phyloP scores from a whole-genome alignment of 2,888 invertebrate genomes.

The Ceriagrion tenellum region DNA sequence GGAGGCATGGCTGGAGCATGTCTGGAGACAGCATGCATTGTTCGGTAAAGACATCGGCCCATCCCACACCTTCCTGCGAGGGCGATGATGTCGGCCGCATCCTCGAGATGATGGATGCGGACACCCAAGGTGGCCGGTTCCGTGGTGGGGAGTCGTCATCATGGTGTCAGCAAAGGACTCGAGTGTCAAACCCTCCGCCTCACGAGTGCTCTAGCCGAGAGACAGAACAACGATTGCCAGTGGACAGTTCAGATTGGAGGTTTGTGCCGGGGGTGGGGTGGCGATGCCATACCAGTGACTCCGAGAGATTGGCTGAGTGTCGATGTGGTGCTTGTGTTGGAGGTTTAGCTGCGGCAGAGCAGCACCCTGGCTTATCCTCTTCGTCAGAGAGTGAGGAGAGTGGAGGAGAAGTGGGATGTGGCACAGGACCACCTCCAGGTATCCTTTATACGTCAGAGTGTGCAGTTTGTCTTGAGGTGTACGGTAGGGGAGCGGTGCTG shows the following conservation, averaged over 20 bases:
- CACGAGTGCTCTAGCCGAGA: neutral
- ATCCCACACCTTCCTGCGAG: neutral
- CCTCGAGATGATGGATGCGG: conserved; percentile 71
- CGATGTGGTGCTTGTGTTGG: neutral
- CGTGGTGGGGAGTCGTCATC: neutral
- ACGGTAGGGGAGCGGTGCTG: conserved; percentile 75
- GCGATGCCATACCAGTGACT: neutral
- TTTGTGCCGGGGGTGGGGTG: neutral
- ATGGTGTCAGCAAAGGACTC: conserved; percentile 35
- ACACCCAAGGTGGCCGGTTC: conserved; percentile 66
- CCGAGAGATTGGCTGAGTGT: neutral
- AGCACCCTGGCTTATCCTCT: neutral
- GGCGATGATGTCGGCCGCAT: conserved; percentile 68
- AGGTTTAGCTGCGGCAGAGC: neutral
- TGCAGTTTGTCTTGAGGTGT: conserved; percentile 79
- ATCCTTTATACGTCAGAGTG: conserved; percentile 77
- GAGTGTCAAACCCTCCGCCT: neutral
- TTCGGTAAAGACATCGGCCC: conserved; percentile 28
- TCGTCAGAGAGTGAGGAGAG: conserved; percentile 68
- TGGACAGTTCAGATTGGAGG: neutral
- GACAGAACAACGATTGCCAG: neutral
- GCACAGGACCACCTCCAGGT: conserved; percentile 73
- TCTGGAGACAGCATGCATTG: neutral
- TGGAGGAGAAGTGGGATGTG: conserved; percentile 69
- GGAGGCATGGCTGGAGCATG: conserved; percentile 75